These are phyloP conservation scores for Aythya fuligula DNA, from an alignment of 2,797 vertebrate genomes.

Conservation along the genomic window DNA sequence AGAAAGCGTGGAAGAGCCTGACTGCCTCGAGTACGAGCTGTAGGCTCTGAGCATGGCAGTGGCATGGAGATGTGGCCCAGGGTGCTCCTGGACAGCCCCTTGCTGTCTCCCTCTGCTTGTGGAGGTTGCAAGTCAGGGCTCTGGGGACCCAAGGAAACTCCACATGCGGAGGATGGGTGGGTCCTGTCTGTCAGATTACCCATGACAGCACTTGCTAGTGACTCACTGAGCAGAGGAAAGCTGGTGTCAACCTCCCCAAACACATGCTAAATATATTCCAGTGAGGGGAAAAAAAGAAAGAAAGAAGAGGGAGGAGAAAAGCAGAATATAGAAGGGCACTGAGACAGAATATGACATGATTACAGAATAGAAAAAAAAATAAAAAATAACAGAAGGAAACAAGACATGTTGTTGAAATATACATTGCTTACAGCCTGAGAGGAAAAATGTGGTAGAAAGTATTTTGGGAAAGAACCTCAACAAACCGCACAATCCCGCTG, in stretches of 20 bases:
- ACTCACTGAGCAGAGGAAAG: slow-evolving; percentile 43
- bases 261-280: slow-evolving; percentile 51
- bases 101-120: background rate
- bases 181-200: slow-evolving; percentile 43
- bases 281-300: background rate
- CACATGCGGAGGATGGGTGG: background rate
- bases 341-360: slow-evolving; percentile 12
- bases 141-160: background rate
- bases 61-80: background rate
- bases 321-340: slow-evolving; percentile 44
- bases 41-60: background rate
- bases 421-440: background rate
- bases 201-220: slow-evolving; percentile 28
- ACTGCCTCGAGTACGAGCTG: background rate
- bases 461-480: slow-evolving; percentile 1
- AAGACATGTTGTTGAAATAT: slow-evolving; percentile 1
- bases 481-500: background rate
- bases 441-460: background rate
- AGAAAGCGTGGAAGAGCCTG: background rate
- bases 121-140: background rate
- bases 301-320: background rate
- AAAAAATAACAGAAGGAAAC: background rate
- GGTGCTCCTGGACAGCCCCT: background rate
- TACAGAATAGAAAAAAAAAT: slow-evolving; percentile 12
- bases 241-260: slow-evolving; percentile 40